These are phyloP conservation scores for Podilymbus podiceps DNA, from an alignment of 2,113 vertebrate species.

Conservation along the genomic window DNA sequence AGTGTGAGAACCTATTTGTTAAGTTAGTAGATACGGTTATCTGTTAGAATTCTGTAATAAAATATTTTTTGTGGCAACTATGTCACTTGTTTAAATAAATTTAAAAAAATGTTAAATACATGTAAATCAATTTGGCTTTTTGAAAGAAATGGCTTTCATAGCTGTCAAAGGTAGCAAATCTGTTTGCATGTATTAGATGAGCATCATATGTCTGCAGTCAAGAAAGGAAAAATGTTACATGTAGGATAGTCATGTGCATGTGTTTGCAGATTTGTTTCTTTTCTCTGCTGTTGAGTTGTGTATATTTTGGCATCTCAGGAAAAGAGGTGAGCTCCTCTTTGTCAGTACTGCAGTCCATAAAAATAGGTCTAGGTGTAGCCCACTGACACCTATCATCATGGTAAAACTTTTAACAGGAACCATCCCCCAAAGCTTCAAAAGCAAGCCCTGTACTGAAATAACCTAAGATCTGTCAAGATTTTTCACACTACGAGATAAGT, in stretches of 20 bases:
- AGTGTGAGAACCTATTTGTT: slow-evolving; percentile 43
- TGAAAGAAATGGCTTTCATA: neutral
- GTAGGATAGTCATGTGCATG: neutral
- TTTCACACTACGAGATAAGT: neutral
- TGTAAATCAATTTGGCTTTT: neutral
- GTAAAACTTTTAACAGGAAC: neutral
- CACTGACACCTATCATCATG: neutral
- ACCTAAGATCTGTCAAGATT: neutral
- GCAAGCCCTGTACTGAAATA: neutral
- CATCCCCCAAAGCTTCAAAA: neutral
- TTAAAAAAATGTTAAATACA: neutral
- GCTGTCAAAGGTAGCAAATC: neutral
- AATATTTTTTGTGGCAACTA: slow-evolving; percentile 24
- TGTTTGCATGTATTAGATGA: neutral
- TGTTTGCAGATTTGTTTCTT: neutral
- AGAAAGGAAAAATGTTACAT: neutral
- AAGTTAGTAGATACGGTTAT: slow-evolving; percentile 35
- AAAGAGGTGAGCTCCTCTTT: neutral
- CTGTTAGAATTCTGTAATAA: slow-evolving; percentile 24
- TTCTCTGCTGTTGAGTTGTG: neutral
- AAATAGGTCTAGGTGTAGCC: neutral
- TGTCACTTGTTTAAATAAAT: neutral
- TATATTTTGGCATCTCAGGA: neutral
- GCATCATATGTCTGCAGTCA: neutral
- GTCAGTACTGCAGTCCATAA: neutral